A percentile compares a stretch with the other conserved stretches of the same genome.
Evolutionary conservation across 30 jellyfish, hydroid and myxozoan species (phyloP).

Genomic region (Morbakka virulenta): DNA sequence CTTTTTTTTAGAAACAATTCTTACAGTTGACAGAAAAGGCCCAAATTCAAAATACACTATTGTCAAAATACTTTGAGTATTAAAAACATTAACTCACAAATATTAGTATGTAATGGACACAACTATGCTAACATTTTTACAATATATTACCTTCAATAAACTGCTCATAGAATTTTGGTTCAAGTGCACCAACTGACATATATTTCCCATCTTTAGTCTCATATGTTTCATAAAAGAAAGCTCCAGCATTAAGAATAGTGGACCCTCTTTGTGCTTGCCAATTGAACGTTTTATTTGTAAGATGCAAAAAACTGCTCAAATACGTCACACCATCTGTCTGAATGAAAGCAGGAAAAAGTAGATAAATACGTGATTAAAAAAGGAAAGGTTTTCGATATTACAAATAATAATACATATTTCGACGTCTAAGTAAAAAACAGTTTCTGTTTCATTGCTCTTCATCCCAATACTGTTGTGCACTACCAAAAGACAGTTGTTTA

Average conservation of each 20-base stretch:
- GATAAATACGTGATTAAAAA: not conserved
- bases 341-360: not conserved
- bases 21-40: too few relatives aligned
- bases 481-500: too few relatives aligned
- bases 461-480: too few relatives aligned
- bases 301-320: conserved; percentile 81
- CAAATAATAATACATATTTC: too few relatives aligned
- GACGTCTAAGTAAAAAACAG: too few relatives aligned
- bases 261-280: conserved; percentile 91
- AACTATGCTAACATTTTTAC: not conserved
- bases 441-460: too few relatives aligned
- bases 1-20: too few relatives aligned
- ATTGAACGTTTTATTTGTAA: conserved; percentile 62
- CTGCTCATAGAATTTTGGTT: conserved; percentile 73
- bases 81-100: not conserved
- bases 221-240: conserved; percentile 93
- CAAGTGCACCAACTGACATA: conserved; percentile 95
- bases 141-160: conserved; percentile 65
- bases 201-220: conserved; percentile 91
- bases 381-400: too few relatives aligned
- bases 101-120: not conserved
- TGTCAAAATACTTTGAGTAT: too few relatives aligned
- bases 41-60: too few relatives aligned
- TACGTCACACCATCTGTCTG: conserved; percentile 95
- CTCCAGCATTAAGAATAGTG: conserved; percentile 85